Base-by-base conservation (phyloP, 2,113 vertebrate genomes). In the Scalopus aquaticus region DNA sequence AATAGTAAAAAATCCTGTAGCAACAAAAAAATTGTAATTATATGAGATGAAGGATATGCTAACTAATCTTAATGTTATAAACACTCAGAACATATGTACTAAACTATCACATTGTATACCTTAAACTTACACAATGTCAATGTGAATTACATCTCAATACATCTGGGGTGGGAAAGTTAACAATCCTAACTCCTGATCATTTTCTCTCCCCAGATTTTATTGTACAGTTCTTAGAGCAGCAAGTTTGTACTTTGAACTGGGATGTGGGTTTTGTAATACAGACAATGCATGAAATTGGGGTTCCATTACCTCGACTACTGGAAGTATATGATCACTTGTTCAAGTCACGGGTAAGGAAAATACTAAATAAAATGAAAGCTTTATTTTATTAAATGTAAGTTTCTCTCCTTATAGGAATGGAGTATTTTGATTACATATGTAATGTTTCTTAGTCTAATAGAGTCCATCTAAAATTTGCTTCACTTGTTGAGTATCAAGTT, bases 301-400 rank as follows among this genome's bases (percentile, higher is more conserved):
- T 99, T 1, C 98, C 99, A 46, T 95, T 99, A 72, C 99, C 98
- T 11, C 98, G 98, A 64, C 98, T 99, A 32, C 98, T 99, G 56
- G 99, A 99, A 97, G 99, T 99, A 6, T 99, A 99, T 35, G 99
- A 99, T 96, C 99, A 99, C 19, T 98, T 99, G 84, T 99, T 99
- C 97, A 99, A 99, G 98, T 99, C 98, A 62, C 98, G 99, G 98
- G 99, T 99, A 98, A 97, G 98, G 46, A 94, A 92, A 96, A 93
- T 9, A 64, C 24, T 49, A 85, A 83, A 32, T 49, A 39, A 83
- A n/a, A n/a, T n/a, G n/a, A n/a, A n/a, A n/a, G n/a, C 67, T 35
- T 58, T 81, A 30, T 30, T 93, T 90, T 60, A 11, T 69, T 90
- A 56, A 89, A 35, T 16, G 73, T 32, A 54, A 5, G 9, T 62